Evolutionary conservation across 1,140 invertebrate genomes (phyloP).

Genomic region (Drosophila nebulosa): DNA sequence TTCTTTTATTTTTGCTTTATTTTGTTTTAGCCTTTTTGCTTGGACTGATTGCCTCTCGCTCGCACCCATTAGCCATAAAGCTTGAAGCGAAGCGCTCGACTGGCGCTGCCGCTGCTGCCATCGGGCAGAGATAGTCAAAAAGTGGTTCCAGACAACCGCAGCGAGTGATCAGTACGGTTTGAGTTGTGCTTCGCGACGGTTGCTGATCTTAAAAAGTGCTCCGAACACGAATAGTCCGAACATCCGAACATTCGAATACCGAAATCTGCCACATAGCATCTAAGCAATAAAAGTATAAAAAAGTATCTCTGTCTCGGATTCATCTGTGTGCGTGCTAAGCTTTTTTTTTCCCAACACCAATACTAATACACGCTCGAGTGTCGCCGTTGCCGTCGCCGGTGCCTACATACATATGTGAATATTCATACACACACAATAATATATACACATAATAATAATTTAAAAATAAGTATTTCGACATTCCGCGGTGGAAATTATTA

Average conservation of each 20-base stretch:
- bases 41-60: conserved; percentile 52
- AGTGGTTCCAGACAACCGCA: conserved; percentile 65
- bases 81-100: conserved; percentile 16
- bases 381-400: conserved; percentile 43
- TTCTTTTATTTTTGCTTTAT: conserved; percentile 23
- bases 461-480: conserved; percentile 79
- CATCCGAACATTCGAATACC: conserved; percentile 16
- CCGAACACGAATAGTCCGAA: conserved; percentile 44
- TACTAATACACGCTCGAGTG: conserved; percentile 31
- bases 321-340: conserved; percentile 58
- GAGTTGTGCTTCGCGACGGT: conserved; percentile 79
- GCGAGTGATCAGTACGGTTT: conserved; percentile 75
- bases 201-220: conserved; percentile 67
- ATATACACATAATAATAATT: conserved; percentile 43
- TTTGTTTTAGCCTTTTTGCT: conserved; percentile 45
- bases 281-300: conserved; percentile 35
- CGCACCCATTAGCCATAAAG: conserved; percentile 33
- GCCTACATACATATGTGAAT: conserved; percentile 44
- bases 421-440: conserved; percentile 29
- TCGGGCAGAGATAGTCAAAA: conserved; percentile 64
- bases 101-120: conserved; percentile 30
- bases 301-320: conserved; percentile 31
- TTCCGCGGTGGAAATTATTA: conserved; percentile 54
- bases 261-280: conserved; percentile 50
- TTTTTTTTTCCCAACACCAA: conserved; percentile 34